Conservation (phyloP, 2,113 vertebrate genomes). For the Brienomyrus brachyistius region DNA sequence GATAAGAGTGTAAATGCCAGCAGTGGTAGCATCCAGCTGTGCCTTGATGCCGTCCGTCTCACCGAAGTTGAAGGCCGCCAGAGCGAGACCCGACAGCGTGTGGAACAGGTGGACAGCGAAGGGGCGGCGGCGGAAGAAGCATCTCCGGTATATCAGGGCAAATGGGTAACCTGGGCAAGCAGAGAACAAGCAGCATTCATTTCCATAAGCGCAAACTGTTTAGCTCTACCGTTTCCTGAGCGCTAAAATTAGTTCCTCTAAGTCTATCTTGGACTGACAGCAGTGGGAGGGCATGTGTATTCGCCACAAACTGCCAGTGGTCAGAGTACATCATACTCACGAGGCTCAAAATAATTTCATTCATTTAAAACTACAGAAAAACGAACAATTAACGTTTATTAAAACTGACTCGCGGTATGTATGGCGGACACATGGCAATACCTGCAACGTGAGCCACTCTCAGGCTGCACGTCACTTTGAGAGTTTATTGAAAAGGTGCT, state of each 20-base stretch:
- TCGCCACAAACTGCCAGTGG: background rate
- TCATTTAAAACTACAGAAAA: background rate
- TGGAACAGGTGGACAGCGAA: conserved; percentile 85
- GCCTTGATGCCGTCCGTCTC: conserved; percentile 44
- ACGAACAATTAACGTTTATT: background rate
- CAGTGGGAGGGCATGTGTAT: background rate
- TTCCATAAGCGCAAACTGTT: background rate
- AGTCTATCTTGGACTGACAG: background rate
- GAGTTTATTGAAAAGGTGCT: background rate
- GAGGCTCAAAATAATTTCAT: background rate
- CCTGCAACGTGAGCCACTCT: background rate
- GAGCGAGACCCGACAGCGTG: conserved; percentile 74
- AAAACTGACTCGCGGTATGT: background rate
- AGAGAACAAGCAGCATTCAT: conserved; percentile 16
- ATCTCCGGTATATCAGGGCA: conserved; percentile 79
- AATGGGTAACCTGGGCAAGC: conserved; percentile 76
- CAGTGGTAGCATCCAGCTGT: background rate
- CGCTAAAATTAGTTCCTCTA: background rate
- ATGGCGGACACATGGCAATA: background rate
- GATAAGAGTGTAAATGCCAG: background rate
- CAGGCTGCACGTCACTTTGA: background rate
- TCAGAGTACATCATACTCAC: background rate
- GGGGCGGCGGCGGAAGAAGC: conserved; percentile 81
- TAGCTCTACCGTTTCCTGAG: background rate
- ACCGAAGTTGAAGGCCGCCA: conserved; percentile 97